Conservation (phyloP, 2,888 invertebrate genomes). For the Globia sparganii region DNA sequence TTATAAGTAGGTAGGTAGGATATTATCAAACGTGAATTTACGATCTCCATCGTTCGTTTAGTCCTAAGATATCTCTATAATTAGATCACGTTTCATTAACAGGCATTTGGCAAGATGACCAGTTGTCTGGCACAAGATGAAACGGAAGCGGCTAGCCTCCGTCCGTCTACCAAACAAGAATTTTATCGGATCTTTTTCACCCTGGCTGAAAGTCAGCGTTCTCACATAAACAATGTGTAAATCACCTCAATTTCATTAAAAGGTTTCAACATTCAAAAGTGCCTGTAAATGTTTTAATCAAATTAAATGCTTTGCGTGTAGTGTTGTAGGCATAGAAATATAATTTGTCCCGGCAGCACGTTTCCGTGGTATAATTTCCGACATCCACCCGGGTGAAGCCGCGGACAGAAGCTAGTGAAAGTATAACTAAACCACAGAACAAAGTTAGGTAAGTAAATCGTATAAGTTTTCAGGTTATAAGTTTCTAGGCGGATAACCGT, state of each 20-base stretch:
- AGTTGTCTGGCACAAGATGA: conserved; percentile 40
- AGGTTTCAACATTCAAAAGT: too few relatives aligned
- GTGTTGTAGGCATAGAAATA: too few relatives aligned
- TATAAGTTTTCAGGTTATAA: background rate
- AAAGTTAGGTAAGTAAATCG: background rate
- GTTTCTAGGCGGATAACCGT: background rate
- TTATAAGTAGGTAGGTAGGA: background rate
- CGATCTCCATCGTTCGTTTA: background rate
- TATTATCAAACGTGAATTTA: background rate
- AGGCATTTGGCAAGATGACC: conserved; percentile 34
- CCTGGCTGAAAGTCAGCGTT: background rate
- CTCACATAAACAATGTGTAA: background rate
- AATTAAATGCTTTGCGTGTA: too few relatives aligned
- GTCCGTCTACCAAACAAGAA: conserved; percentile 38
- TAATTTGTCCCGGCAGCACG: too few relatives aligned
- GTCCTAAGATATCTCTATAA: conserved; percentile 9
- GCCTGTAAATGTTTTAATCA: too few relatives aligned
- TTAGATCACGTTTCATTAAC: conserved; percentile 42
- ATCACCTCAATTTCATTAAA: background rate
- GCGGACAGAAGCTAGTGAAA: background rate
- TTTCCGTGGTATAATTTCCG: too few relatives aligned
- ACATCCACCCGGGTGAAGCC: too few relatives aligned
- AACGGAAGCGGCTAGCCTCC: conserved; percentile 30
- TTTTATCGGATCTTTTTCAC: background rate
- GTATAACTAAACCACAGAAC: background rate